Conservation (phyloP, 2,797 vertebrate genomes). For the Jordanella pulchra region DNA sequence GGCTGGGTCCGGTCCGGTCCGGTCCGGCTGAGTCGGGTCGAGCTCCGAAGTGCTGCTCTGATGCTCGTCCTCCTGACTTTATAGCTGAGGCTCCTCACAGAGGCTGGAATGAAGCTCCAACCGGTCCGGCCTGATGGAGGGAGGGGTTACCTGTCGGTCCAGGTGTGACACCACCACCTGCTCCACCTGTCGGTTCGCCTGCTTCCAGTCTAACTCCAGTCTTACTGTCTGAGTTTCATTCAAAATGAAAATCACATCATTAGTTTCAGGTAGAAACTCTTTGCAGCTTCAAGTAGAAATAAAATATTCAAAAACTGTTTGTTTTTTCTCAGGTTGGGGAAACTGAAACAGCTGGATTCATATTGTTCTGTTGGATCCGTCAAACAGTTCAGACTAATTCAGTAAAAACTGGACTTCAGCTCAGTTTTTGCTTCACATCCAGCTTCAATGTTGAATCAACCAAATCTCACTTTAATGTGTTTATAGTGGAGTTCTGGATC, state of each 20-base stretch:
- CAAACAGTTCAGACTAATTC: no score
- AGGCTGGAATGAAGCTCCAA: constrained; percentile 12
- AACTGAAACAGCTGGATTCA: no score
- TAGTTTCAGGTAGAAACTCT: background rate
- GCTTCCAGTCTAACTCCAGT: background rate
- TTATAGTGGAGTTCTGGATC: no score
- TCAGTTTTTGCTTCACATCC: no score
- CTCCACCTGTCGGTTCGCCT: constrained; percentile 38
- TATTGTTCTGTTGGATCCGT: no score
- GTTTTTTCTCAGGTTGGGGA: no score
- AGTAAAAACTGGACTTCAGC: no score
- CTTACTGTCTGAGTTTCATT: background rate
- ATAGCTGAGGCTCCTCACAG: constrained; percentile 11
- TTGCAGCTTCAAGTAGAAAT: background rate
- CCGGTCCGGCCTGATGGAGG: constrained; percentile 4
- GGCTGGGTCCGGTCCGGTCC: background rate
- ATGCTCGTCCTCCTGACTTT: background rate
- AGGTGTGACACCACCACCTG: constrained; percentile 35
- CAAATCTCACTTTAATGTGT: no score
- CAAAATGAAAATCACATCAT: background rate
- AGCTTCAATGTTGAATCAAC: no score
- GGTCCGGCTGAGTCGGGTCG: background rate
- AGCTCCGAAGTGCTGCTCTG: background rate
- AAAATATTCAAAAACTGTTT: background rate
- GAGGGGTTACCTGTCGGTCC: constrained; percentile 23